Base-by-base conservation (phyloP, 2,797 vertebrate species). In the Acanthopagrus latus region DNA sequence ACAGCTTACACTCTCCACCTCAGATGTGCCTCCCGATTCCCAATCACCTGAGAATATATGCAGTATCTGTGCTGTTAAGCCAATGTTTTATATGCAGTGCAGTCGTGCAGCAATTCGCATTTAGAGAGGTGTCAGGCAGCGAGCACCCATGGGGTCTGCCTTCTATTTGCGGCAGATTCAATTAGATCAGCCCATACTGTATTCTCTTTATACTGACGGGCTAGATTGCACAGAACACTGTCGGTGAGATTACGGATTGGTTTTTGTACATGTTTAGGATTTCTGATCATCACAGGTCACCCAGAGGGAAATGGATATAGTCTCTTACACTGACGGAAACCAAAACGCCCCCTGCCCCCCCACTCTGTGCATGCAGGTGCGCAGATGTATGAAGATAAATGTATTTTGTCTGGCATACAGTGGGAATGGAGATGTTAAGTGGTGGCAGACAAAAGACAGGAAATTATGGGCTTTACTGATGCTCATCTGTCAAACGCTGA, bases 21-120 rank as follows among this genome's bases (percentile, higher is more conserved):
- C 52, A 81, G 76, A 81, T 67, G 56, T 63, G 77, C 59, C 50
- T 79, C 74, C 58, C 57, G 67, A 72, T 85, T 75, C 80, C 86
- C 87, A 86, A 78, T 88, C 83, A 83, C 50, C 29, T 17, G 9
- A 80, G 58, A 87, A 74, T 85, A 81, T 76, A 82, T 79, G 71
- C 80, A 64, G 56, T 21, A 43, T 74, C 55, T 60, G 46, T 38
- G 60, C 75, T 78, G 84, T 83, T 87, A 88, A 83, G 84, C 74
- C 55, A 76, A 74, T 76, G 78, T 90, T 93, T 90, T 88, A 86
- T 87, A 91, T 82, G 77, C 88, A 85, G 77, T 60, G 71, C 77
- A 74, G 76, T 81, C 68, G 67, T 72, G 59, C 64, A 82, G 67
- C 86, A 78, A 68, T 86, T 77, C 82, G 0, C 81, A 86, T 90